Base-by-base conservation (phyloP, 2,888 invertebrate species). In the Leucophenga maculata region DNA sequence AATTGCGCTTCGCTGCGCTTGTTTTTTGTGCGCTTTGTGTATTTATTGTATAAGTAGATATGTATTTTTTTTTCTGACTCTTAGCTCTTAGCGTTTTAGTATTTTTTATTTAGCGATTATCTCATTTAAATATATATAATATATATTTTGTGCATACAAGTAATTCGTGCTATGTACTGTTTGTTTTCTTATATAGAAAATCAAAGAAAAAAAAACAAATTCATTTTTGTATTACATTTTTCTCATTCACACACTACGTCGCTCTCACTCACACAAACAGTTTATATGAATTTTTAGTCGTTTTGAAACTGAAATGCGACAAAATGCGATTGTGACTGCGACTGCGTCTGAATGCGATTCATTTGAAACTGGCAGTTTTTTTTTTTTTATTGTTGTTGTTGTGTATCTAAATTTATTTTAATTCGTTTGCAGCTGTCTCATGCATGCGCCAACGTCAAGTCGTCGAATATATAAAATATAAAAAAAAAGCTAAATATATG, bases 131-230 rank as follows among this genome's bases (percentile, higher is more conserved):
- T 16, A 59, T n/a, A 31, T 75, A 64, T 77, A 73, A 75, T 66
- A 73, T 67, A 75, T 75, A 77, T 76, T 75, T 78, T 77, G 74
- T 83, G 83, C 83, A 85, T 78, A 79, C 72, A 74, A 68, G 74
- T 69, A 18, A 16, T 50, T 50, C 16, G 50, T 3, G 22, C 6
- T 13, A 14, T 55, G 13, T 68, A 16, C 31, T 67, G 68, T 69
- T 60, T 72, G 69, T 55, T 55, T 55, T 69, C 67, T 67, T 62
- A 64, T 64, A 39, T 26, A 67, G 26, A 26, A 26, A 26, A 16
- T 52, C 48, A 55, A 46, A 16, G 64, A 65, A 14, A 60, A 52
- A 55, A 14, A 14, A 32, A 69, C 2, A 52, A 65, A 69, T 46
- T 64, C 68, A 68, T 72, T 75, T 75, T 70, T 22, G 59, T 44